Conservation (phyloP, 2,888 invertebrate genomes). For the Nipponacmea schrenckii region DNA sequence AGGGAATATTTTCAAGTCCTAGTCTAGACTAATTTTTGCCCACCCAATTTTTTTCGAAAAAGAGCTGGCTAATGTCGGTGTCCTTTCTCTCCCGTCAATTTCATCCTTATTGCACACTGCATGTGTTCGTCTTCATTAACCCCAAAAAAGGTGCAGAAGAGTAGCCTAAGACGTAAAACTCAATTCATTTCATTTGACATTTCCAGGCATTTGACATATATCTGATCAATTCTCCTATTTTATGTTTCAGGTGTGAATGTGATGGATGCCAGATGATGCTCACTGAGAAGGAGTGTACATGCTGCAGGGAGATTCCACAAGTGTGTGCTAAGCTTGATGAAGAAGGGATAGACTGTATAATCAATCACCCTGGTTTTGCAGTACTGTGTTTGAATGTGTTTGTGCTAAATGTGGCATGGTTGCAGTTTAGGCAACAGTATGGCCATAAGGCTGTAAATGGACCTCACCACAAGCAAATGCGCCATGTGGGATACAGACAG, state of each 20-base stretch:
- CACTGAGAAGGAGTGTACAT: neutral
- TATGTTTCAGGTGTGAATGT: neutral
- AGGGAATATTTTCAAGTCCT: no score
- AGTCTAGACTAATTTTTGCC: no score
- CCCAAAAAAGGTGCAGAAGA: no score
- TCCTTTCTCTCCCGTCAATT: no score
- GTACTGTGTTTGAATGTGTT: neutral
- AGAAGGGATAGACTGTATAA: neutral
- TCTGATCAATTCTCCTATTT: neutral
- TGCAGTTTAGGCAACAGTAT: neutral
- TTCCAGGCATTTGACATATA: neutral
- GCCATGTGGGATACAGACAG: neutral
- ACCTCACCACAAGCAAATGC: neutral
- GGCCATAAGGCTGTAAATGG: neutral
- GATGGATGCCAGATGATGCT: neutral
- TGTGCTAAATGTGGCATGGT: neutral
- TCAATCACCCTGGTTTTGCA: neutral
- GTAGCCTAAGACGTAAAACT: no score
- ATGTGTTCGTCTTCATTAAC: no score
- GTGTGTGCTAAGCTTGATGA: neutral
- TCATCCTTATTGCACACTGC: no score
- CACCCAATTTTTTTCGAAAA: no score
- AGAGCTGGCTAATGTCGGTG: no score
- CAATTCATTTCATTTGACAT: no score
- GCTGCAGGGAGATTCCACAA: neutral